A percentile compares a stretch with the other conserved stretches of the same genome.
Conservation (phyloP, 1,140 invertebrate species). For the Lepidotrigona ventralis region DNA sequence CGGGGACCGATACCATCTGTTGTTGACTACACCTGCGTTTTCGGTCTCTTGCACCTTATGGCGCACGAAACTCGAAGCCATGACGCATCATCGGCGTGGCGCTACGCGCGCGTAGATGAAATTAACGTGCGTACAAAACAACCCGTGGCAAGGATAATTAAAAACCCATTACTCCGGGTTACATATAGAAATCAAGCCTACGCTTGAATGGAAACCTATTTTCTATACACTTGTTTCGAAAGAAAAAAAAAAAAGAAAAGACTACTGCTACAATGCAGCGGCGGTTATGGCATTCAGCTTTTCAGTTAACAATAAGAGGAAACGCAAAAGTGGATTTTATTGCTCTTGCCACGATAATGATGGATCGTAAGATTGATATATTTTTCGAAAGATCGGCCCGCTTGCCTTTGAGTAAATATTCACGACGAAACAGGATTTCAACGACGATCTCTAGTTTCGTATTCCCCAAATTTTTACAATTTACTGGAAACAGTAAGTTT, state of each 20-base stretch:
- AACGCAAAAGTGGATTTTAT: constrained; percentile 10
- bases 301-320: background rate
- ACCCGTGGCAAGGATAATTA: constrained; percentile 10
- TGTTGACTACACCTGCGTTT: constrained; percentile 68
- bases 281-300: background rate
- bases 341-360: background rate
- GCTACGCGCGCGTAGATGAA: background rate
- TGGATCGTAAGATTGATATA: constrained; percentile 1
- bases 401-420: background rate
- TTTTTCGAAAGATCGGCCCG: background rate
- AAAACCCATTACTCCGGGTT: constrained; percentile 8
- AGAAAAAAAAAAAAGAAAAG: no score
- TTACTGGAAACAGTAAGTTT: no score
- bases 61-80: constrained; percentile 40
- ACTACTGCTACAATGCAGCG: no score
- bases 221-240: background rate
- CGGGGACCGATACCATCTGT: constrained; percentile 73
- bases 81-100: constrained; percentile 32
- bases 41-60: constrained; percentile 56
- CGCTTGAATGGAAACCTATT: background rate
- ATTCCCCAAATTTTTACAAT: no score
- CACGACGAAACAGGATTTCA: background rate
- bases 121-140: constrained; percentile 31
- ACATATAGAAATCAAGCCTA: background rate
- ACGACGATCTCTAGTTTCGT: background rate